These are phyloP conservation scores for Tethya wilhelma DNA, from an alignment of 37 sponge, comb jelly and placozoan species.

Conservation along the genomic window DNA sequence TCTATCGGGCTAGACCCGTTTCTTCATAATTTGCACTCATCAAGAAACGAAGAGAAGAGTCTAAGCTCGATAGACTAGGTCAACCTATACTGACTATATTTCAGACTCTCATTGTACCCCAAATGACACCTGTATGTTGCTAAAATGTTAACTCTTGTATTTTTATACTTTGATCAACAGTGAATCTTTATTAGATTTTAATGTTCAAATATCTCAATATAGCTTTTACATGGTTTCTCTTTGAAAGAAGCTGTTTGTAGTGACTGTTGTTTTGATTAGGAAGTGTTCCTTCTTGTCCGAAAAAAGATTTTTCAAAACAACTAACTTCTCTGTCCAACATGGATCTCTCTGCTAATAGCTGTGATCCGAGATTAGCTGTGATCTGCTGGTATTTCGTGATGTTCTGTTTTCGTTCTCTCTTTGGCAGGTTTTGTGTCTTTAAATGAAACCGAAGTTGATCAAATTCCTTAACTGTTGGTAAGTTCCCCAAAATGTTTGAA, in stretches of 20 bases:
- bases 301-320: background rate
- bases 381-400: background rate
- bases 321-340: background rate
- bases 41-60: background rate
- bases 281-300: background rate
- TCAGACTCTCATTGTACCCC: too few relatives aligned
- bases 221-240: background rate
- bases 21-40: too few relatives aligned
- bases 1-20: too few relatives aligned
- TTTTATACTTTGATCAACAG: too few relatives aligned
- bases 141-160: too few relatives aligned
- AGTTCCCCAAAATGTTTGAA: background rate
- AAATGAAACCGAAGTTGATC: background rate
- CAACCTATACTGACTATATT: background rate
- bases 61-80: background rate
- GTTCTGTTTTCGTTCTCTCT: background rate
- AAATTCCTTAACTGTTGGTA: background rate
- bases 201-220: background rate
- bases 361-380: background rate
- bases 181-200: background rate
- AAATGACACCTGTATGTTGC: too few relatives aligned
- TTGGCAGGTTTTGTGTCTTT: background rate
- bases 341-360: background rate
- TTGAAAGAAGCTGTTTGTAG: background rate
- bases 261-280: background rate